Conservation (phyloP, 1,140 invertebrate genomes). For the Gonatopus flavifemur region DNA sequence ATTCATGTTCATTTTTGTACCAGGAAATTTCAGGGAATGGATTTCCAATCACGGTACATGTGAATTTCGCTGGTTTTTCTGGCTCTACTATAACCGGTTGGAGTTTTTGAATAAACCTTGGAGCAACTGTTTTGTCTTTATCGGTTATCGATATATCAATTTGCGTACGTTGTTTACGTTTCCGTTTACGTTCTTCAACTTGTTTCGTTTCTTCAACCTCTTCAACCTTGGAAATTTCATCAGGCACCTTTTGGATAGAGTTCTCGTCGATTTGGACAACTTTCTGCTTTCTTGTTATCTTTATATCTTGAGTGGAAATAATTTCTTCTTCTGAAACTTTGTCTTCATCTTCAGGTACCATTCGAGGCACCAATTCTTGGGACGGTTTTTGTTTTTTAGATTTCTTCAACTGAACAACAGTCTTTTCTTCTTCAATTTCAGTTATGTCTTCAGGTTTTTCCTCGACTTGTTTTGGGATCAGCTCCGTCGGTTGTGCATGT, state of each 20-base stretch:
- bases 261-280: conserved; percentile 2
- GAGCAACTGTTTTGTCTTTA: conserved; percentile 62
- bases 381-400: conserved; percentile 2
- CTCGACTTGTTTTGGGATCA: conserved; percentile 1
- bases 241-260: background rate
- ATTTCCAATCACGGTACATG: conserved; percentile 68
- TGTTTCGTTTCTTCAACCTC: conserved; percentile 20
- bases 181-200: conserved; percentile 31
- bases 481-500: background rate
- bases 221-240: conserved; percentile 3
- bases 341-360: conserved; percentile 4
- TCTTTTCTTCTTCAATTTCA: conserved; percentile 23
- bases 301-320: background rate
- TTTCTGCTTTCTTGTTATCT: background rate
- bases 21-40: conserved; percentile 74
- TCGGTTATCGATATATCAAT: conserved; percentile 56
- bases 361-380: background rate
- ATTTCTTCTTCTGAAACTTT: background rate
- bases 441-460: conserved; percentile 15
- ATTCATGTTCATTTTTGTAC: conserved; percentile 74
- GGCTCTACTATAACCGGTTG: conserved; percentile 67
- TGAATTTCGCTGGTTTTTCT: conserved; percentile 65
- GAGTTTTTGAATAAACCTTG: conserved; percentile 70
- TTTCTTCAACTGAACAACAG: background rate
- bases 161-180: conserved; percentile 54